Evolutionary conservation across 2,797 vertebrate genomes (phyloP), one percentile per base, ranked within the genome.

Genomic region (Phoxinus dragarum): DNA sequence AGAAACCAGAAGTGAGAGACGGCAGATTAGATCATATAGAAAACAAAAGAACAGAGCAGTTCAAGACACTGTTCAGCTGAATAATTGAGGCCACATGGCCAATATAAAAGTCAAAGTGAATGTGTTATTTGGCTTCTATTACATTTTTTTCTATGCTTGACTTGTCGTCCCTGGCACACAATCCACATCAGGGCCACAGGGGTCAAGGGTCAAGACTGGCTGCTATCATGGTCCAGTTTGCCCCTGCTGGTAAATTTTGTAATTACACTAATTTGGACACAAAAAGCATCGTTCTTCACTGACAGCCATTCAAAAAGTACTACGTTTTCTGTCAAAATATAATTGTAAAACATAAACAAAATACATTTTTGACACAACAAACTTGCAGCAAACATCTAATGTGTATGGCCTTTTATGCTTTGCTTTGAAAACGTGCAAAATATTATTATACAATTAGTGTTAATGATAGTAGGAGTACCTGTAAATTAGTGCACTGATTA

Each of bases 91-190:
- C 42, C 54, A 67, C 9, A 4, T 59, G 61, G 19, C 72, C 12
- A 80, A 27, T 59, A 40, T n/a, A 54, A 59, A 11, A 44, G 38
- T 74, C 61, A n/a, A 76, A 81, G 49, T 81, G 10, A 82, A 47
- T 49, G 9, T 17, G n/a, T 40, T 31, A 16, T 31, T 75, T 81
- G 36, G 34, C 14, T 16, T 56, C 4, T 7, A 1, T n/a, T 71
- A 27, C 16, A 40, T 61, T 52, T 82, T 69, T 71, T 77, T 72
- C 67, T 34, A 44, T 34, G 19, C 23, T 3, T 3, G 82, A 68
- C 47, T 34, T 49, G 59, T 59, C 11, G 4, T 61, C 6, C 27
- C 40, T 76, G 38, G 49, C n/a, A 34, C 49, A 42, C 23, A 52
- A 36, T 42, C 2, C 74, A 23, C 73, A 34, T 52, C 8, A 34